phyloP scores from a whole-genome alignment of 2,113 vertebrate genomes.

The Oxyura jamaicensis region DNA sequence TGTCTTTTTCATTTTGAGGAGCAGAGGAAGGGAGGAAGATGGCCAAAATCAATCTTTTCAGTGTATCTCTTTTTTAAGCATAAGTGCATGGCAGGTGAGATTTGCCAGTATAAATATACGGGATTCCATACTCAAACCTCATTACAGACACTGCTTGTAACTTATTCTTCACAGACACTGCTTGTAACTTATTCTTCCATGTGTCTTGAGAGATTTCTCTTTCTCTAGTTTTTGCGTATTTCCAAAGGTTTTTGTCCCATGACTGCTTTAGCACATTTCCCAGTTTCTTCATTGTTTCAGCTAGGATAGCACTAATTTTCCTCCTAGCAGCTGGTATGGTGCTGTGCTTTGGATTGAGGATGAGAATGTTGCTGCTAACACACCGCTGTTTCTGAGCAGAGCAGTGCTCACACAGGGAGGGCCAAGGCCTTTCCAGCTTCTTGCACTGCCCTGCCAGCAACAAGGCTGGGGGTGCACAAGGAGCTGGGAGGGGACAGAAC shows the following conservation, averaged over 20 bases:
- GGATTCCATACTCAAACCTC: neutral
- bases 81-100: neutral
- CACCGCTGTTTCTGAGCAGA: too few relatives aligned
- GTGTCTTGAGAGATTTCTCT: neutral
- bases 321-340: too few relatives aligned
- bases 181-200: neutral
- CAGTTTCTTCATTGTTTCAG: neutral
- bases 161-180: neutral
- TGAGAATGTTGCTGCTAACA: too few relatives aligned
- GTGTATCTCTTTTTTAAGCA: neutral
- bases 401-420: too few relatives aligned
- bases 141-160: neutral
- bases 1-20: neutral
- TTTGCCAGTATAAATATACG: neutral
- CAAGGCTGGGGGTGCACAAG: too few relatives aligned
- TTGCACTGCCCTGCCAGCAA: too few relatives aligned
- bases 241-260: neutral
- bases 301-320: too few relatives aligned
- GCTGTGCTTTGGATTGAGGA: too few relatives aligned
- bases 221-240: neutral
- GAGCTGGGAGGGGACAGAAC: too few relatives aligned
- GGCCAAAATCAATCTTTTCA: neutral
- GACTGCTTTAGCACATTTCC: neutral
- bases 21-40: neutral
- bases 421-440: too few relatives aligned